Evolutionary conservation across 37 sponge, comb jelly and placozoan genomes (phyloP), one percentile per base, ranked within the genome.

Genomic region (Lycopodina hypogea): DNA sequence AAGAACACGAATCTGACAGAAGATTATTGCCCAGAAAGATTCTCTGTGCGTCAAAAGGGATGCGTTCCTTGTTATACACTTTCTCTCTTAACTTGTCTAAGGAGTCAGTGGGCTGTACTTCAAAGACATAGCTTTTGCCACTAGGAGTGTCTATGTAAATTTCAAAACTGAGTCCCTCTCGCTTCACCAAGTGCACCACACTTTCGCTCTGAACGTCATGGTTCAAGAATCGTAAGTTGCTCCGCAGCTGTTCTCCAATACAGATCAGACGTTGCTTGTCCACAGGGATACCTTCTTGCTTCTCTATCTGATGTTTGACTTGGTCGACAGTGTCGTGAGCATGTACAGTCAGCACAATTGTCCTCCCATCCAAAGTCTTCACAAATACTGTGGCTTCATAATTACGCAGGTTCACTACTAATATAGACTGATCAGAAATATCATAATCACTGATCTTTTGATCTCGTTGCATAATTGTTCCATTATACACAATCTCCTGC

Each of bases 201-300:
- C 90, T 93, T 37, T 90, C 93, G 34, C 87, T 83, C 51, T 86
- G 72, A 21, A 96, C 87, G 38, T 86, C 78, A 76, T 96, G 87
- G 58, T 92, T 88, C 45, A 83, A 37, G 11, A 93, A 83, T 8
- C 88, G 59, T 18, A 62, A 39, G 45, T 87, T 80, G 73, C 93
- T 90, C 45, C 84, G 79, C 72, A 89, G 75, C 53, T 84, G 90
- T 45, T 84, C 78, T 0, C 85, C 85, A 1, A 72, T 65, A 42
- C 84, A 89, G 42, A 89, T 80, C 24, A 89, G 69, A 77, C 93
- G 56, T 69, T 93, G 93, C 57, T 67, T 61, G 33, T 71, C 69
- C 0, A 53, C 74, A 33, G 87, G 90, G 26, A 93, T 93, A 1
- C 90, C 84, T 42, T 93, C 93, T 57, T 93, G 91, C 75, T 74